These are phyloP conservation scores for Ridgeia piscesae DNA, from an alignment of 1,140 invertebrate genomes.

Conservation along the genomic window DNA sequence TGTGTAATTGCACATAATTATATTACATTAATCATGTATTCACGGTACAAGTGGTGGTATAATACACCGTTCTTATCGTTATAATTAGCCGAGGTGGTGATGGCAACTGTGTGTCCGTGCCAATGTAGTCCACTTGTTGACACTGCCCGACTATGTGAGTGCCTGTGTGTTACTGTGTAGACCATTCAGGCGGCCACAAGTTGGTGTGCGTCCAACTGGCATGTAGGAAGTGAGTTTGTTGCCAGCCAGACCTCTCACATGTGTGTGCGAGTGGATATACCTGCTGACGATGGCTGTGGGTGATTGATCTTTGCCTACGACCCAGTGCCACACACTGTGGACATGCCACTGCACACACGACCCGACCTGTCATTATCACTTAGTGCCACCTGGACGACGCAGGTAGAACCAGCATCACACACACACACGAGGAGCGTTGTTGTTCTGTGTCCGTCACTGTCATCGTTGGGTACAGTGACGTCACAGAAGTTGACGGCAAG, in stretches of 20 bases:
- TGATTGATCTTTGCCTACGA: not conserved
- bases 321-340: too few relatives aligned
- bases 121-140: not conserved
- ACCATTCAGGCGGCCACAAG: not conserved
- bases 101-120: not conserved
- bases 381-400: not conserved
- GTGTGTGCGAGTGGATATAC: not conserved
- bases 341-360: not conserved
- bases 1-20: not conserved
- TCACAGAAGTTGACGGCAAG: not conserved
- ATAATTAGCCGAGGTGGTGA: not conserved
- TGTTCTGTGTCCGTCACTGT: not conserved
- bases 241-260: not conserved
- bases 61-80: not conserved
- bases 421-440: not conserved
- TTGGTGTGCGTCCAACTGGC: not conserved
- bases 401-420: not conserved
- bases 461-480: not conserved
- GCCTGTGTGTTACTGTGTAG: not conserved
- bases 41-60: not conserved
- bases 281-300: not conserved
- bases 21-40: not conserved
- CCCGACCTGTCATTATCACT: not conserved
- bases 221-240: not conserved
- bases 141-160: not conserved